Percentiles rank a stretch among this genome's conserved stretches.
These are phyloP conservation scores for Bombus waltoni DNA, from an alignment of 1,140 invertebrate genomes.

Conservation along the genomic window DNA sequence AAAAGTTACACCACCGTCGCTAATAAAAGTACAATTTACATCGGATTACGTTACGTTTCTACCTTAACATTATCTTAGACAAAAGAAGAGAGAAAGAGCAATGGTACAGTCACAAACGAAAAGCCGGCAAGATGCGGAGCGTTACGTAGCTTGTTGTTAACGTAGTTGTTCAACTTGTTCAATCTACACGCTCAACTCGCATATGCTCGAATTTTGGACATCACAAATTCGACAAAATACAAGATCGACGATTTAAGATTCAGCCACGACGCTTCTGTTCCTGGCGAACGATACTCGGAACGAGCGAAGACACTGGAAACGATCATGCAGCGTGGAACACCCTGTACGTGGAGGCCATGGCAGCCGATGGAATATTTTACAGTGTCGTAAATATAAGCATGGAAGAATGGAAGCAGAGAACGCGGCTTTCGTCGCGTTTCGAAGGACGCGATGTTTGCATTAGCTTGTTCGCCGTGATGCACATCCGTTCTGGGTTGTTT, in stretches of 20 bases:
- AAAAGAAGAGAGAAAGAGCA: not conserved
- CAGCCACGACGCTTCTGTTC: not conserved
- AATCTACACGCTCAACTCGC: not conserved
- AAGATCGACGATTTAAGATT: too few relatives aligned
- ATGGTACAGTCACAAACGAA: too few relatives aligned
- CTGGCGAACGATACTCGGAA: not conserved
- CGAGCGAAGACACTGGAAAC: not conserved
- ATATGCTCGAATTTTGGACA: too few relatives aligned
- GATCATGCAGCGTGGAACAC: not conserved
- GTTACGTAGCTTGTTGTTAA: not conserved
- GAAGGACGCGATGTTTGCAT: constrained; percentile 30
- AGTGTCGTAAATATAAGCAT: constrained; percentile 17
- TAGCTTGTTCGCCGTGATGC: constrained; percentile 36
- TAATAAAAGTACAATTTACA: too few relatives aligned
- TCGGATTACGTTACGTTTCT: too few relatives aligned
- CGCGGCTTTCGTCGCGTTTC: constrained; percentile 10
- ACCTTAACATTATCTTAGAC: too few relatives aligned
- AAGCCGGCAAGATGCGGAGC: too few relatives aligned
- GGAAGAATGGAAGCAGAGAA: not conserved
- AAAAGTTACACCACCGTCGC: too few relatives aligned
- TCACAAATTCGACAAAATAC: too few relatives aligned
- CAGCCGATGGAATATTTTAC: not conserved
- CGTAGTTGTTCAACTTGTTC: not conserved
- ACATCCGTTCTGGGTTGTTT: constrained; percentile 36
- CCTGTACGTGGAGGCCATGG: constrained; percentile 4